Evolutionary conservation across 2,888 invertebrate genomes (phyloP).

Genomic region (Hirtodrosophila trivittata): DNA sequence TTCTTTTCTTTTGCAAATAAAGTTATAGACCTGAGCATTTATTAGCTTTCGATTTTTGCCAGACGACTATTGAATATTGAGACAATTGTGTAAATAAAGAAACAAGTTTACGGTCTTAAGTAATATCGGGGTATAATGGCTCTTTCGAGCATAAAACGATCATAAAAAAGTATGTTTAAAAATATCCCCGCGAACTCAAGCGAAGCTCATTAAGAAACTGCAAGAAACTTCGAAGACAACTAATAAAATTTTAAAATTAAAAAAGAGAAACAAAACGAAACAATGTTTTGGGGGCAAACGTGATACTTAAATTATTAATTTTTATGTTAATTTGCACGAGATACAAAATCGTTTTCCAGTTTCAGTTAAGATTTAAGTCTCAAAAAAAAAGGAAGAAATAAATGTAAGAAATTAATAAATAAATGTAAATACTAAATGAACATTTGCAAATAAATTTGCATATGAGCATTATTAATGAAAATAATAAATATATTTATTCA

Average conservation of each 20-base stretch:
- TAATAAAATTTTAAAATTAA: conserved; percentile 13
- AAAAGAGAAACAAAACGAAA: conserved; percentile 16
- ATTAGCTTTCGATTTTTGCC: conserved; percentile 55
- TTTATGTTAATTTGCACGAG: conserved; percentile 60
- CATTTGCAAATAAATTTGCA: too few species aligned
- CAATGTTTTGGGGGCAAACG: conserved; percentile 65
- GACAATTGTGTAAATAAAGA: conserved; percentile 6
- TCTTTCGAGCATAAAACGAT: conserved; percentile 45
- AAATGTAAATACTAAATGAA: background rate
- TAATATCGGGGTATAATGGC: conserved; percentile 26
- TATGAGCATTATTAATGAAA: too few species aligned
- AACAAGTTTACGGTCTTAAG: conserved; percentile 29
- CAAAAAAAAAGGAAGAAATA: conserved; percentile 13
- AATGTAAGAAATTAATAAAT: conserved; percentile 8
- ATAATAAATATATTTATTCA: background rate
- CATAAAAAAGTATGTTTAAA: conserved; percentile 37
- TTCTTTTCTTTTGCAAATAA: background rate
- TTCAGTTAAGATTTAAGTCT: conserved; percentile 31
- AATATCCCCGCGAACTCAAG: conserved; percentile 38
- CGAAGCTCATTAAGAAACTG: conserved; percentile 32
- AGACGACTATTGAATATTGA: conserved; percentile 8
- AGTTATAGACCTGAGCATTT: too few species aligned
- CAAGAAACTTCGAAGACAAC: conserved; percentile 19
- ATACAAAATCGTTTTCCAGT: conserved; percentile 24
- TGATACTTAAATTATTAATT: conserved; percentile 60